These are phyloP conservation scores for Otis tarda DNA, from an alignment of 2,113 vertebrate genomes.

Conservation along the genomic window DNA sequence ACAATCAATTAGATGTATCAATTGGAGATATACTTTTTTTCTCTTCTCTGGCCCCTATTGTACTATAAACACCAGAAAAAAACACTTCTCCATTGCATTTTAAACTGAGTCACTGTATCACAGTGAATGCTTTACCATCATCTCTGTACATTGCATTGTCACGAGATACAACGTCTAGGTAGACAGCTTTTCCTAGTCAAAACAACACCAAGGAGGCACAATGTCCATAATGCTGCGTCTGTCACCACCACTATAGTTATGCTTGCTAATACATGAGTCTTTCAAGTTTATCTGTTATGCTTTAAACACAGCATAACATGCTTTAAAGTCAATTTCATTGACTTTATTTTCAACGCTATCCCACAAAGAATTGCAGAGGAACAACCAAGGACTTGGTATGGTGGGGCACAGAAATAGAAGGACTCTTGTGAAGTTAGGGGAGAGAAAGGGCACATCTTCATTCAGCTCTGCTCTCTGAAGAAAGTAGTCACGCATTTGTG, in stretches of 20 bases:
- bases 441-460: not conserved
- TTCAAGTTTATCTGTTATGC: not conserved
- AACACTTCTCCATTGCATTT: not conserved
- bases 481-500: not conserved
- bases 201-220: not conserved
- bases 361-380: not conserved
- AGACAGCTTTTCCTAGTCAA: not conserved
- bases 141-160: not conserved
- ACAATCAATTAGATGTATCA: not conserved
- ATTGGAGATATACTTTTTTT: not conserved
- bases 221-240: not conserved
- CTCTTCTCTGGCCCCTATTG: not conserved
- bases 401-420: not conserved
- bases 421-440: not conserved
- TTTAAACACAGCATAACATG: not conserved
- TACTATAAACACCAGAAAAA: not conserved
- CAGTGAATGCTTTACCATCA: not conserved
- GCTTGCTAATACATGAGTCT: not conserved
- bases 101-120: not conserved
- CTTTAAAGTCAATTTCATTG: not conserved
- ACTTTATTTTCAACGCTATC: not conserved
- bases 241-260: not conserved
- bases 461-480: not conserved
- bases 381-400: not conserved
- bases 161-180: accelerated